Evolutionary conservation across 2,113 vertebrate species (phyloP).

Genomic region (Amia ocellicauda): DNA sequence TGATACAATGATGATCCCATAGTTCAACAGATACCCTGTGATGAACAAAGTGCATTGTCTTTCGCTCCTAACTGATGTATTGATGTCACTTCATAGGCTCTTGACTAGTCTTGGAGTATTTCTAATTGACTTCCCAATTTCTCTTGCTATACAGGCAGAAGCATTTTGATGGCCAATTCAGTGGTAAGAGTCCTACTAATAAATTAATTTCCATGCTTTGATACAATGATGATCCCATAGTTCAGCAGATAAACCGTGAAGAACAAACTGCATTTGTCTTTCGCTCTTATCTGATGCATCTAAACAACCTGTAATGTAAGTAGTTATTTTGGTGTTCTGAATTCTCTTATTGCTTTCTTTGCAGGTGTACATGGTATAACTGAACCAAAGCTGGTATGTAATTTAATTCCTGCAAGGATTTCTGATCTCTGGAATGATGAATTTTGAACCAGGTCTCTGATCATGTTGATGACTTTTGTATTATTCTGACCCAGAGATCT

Average conservation of each 20-base stretch:
- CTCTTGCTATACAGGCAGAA: too few species aligned
- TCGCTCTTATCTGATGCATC: constrained; percentile 27
- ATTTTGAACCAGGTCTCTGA: constrained; percentile 77
- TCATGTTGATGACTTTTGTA: constrained; percentile 55
- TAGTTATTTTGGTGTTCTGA: background rate
- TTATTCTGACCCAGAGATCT: constrained; percentile 46
- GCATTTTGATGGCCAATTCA: too few species aligned
- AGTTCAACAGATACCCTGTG: constrained; percentile 71
- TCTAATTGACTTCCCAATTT: too few species aligned
- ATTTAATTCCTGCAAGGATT: fast-evolving
- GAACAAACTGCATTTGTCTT: too few species aligned
- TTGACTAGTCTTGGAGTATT: too few species aligned
- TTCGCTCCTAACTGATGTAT: too few species aligned
- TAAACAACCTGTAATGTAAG: too few species aligned
- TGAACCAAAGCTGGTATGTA: background rate
- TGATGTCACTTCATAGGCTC: too few species aligned
- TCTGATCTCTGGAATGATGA: constrained; percentile 55
- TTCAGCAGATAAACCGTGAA: constrained; percentile 19
- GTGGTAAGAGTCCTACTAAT: too few species aligned
- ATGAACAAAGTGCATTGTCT: constrained; percentile 40
- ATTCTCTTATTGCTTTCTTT: too few species aligned
- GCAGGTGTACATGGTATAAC: background rate
- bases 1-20: constrained; percentile 64
- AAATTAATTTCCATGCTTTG: too few species aligned
- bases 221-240: constrained; percentile 18